These are phyloP conservation scores for Malaclemys terrapin DNA, from an alignment of 2,113 vertebrate species.

Conservation along the genomic window DNA sequence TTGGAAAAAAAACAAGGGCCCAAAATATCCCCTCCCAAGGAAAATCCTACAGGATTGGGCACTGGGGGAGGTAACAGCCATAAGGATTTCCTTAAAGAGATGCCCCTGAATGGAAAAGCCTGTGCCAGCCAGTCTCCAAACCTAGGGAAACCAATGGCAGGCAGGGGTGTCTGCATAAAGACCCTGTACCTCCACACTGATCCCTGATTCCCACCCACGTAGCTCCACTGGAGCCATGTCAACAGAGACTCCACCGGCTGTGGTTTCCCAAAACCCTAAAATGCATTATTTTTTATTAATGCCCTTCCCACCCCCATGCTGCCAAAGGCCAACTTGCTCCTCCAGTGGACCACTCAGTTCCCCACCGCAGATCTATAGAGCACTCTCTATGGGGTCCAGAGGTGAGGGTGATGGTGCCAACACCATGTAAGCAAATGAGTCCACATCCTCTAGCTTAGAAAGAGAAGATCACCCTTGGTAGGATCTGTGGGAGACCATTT, in stretches of 20 bases:
- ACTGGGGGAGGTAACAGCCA: not conserved
- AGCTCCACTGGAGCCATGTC: not conserved
- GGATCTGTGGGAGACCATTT: too few relatives aligned
- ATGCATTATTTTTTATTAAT: not conserved
- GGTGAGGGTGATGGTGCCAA: not conserved
- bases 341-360: not conserved
- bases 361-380: not conserved
- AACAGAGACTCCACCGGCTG: not conserved
- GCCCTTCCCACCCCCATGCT: not conserved
- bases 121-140: not conserved
- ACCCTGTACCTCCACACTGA: not conserved
- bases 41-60: not conserved
- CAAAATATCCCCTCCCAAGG: not conserved
- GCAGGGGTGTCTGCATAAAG: not conserved
- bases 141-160: not conserved
- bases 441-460: too few relatives aligned
- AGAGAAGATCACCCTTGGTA: too few relatives aligned
- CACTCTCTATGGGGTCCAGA: not conserved
- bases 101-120: not conserved
- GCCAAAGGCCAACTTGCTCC: not conserved
- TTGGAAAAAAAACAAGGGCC: not conserved
- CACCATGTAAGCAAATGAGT: too few relatives aligned
- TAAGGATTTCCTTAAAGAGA: not conserved
- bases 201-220: not conserved
- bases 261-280: not conserved